Evolutionary conservation across 2,888 invertebrate species (phyloP), one percentile per base, ranked within the genome.

Genomic region (Campoletis raptor): DNA sequence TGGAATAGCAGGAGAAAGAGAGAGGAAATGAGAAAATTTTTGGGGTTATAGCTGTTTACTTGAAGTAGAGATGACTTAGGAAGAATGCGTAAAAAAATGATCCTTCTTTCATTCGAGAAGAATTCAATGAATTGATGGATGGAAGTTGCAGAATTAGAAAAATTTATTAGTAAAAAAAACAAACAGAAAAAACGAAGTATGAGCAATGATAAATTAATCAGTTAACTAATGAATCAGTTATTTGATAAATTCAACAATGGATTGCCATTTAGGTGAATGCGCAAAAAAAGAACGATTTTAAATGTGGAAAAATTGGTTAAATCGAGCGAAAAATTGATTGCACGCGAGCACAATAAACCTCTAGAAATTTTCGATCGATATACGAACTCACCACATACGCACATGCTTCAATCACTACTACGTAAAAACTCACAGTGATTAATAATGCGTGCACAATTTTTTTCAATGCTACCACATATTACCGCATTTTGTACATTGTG

Each of bases 31-130:
- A 61, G 30, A 37, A 21, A 15, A 52, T 21, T 64, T 6, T 70
- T 67, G 37, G 73, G 42, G 42, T 61, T 21, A 66, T 66, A 37
- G 66, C 67, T 48, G 45, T 73, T 24, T 40, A 24, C 61, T 45
- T 21, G 61, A 40, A 54, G 45, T 42, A n/a, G 74, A 73, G 52
- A 72, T 87, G 88, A 89, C 87, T 87, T 81, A 24, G 87, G 66
- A 36, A 66, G 10, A 10, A 21, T 81, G 45, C 48, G 40, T 69
- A n/a, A 36, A 83, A 78, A 57, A 70, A 30, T 74, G 40, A n/a
- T 45, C 37, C 66, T 42, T 12, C 18, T 42, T 64, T 64, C 40
- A 24, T 70, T 78, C 36, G 18, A 5, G 6, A 66, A 77, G 54
- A 72, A 72, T 72, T 70, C 54, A 36, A 80, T 24, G 72, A 72